Percentiles rank a stretch among this genome's conserved stretches.
phyloP scores from a whole-genome alignment of 2,113 vertebrate species.

The Actinemys pallida region DNA sequence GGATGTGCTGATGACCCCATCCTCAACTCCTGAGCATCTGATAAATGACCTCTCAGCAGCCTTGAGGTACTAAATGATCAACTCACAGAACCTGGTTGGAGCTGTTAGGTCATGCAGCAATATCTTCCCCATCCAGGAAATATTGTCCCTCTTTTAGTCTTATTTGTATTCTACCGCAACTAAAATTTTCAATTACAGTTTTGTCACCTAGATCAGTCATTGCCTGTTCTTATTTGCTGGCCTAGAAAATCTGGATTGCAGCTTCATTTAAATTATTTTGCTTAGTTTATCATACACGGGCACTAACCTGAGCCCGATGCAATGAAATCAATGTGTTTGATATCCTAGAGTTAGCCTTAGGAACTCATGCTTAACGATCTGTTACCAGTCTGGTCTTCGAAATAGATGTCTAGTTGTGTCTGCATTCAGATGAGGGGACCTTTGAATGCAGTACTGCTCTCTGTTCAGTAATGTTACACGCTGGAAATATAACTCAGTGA shows the following conservation, averaged over 20 bases:
- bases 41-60: background rate
- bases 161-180: conserved; percentile 28
- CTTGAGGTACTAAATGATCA: background rate
- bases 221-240: conserved; percentile 36
- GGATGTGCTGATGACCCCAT: background rate
- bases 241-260: conserved; percentile 6
- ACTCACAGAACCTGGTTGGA: accelerated
- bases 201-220: conserved; percentile 48
- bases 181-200: conserved; percentile 52
- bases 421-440: background rate
- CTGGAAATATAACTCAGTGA: background rate
- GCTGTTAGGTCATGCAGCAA: background rate
- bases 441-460: background rate
- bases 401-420: background rate
- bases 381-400: background rate
- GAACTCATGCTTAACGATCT: background rate
- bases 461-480: background rate
- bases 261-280: conserved; percentile 25
- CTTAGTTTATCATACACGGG: background rate
- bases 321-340: background rate
- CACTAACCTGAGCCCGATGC: background rate
- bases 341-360: background rate
- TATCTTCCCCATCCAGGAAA: background rate
- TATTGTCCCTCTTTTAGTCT: background rate
- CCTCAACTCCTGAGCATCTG: background rate